Conservation (phyloP, 2,888 invertebrate species). For the Xylota sylvarum region DNA sequence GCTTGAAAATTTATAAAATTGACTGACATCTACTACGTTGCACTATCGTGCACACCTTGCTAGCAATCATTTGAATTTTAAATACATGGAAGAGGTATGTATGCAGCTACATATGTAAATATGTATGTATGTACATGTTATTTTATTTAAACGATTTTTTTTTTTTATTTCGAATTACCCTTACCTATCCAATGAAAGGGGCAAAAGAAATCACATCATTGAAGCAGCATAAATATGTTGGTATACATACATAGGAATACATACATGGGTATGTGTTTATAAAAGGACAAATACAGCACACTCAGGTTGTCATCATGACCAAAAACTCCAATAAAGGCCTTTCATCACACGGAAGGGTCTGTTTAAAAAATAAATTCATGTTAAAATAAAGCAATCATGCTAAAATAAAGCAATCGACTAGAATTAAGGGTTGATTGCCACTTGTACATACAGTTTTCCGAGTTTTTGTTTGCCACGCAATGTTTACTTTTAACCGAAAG, state of each 20-base stretch:
- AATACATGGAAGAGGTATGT: slow-evolving; percentile 3
- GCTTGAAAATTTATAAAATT: background rate
- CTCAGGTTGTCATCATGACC: background rate
- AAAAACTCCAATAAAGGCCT: background rate
- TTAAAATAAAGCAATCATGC: slow-evolving; percentile 11
- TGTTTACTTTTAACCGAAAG: slow-evolving; percentile 10
- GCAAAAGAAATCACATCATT: background rate
- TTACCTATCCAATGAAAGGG: background rate
- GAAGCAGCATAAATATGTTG: background rate
- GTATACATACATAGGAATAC: no score
- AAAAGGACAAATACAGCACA: background rate
- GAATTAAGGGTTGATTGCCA: slow-evolving; percentile 9
- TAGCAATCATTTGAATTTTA: background rate
- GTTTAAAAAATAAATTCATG: slow-evolving; percentile 10
- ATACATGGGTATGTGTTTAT: background rate
- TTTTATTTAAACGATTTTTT: background rate
- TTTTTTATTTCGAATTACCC: background rate
- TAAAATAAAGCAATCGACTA: slow-evolving; percentile 1
- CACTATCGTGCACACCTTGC: background rate
- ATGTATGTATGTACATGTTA: background rate
- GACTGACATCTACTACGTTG: background rate
- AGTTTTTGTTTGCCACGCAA: background rate
- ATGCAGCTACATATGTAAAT: no score
- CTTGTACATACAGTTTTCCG: background rate
- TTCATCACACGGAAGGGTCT: background rate